These are phyloP conservation scores for Bactericera cockerelli DNA, from an alignment of 1,140 invertebrate species.

Conservation along the genomic window DNA sequence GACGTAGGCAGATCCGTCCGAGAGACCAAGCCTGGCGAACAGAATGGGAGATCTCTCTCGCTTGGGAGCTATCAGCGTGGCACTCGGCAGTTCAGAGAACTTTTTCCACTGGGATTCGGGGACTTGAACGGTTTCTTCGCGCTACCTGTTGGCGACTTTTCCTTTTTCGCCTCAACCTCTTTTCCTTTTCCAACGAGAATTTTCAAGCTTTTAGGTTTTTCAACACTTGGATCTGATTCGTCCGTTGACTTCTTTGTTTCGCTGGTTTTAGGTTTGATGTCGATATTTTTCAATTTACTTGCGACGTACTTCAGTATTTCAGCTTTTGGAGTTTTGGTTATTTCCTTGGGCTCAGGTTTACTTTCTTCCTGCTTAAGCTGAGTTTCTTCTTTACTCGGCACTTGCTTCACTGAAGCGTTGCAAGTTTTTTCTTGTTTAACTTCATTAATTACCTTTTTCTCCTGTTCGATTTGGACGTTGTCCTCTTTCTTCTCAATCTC, in stretches of 20 bases:
- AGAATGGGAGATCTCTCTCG: constrained; percentile 53
- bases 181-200: constrained; percentile 29
- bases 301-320: background rate
- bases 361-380: background rate
- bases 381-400: background rate
- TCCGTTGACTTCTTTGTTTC: background rate
- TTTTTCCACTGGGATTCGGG: constrained; percentile 41
- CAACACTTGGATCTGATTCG: background rate
- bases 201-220: constrained; percentile 20
- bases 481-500: background rate
- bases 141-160: background rate
- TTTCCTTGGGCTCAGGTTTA: background rate
- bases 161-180: constrained; percentile 28
- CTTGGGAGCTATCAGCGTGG: constrained; percentile 19
- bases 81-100: constrained; percentile 19
- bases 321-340: background rate
- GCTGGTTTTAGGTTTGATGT: background rate
- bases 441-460: background rate
- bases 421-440: too few species aligned
- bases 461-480: background rate
- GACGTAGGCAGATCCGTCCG: constrained; percentile 62
- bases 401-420: background rate
- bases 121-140: constrained; percentile 29
- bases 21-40: constrained; percentile 61
- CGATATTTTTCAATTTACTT: constrained; percentile 7